These are phyloP conservation scores for Bombylius major DNA, from an alignment of 2,888 invertebrate genomes.

Conservation along the genomic window DNA sequence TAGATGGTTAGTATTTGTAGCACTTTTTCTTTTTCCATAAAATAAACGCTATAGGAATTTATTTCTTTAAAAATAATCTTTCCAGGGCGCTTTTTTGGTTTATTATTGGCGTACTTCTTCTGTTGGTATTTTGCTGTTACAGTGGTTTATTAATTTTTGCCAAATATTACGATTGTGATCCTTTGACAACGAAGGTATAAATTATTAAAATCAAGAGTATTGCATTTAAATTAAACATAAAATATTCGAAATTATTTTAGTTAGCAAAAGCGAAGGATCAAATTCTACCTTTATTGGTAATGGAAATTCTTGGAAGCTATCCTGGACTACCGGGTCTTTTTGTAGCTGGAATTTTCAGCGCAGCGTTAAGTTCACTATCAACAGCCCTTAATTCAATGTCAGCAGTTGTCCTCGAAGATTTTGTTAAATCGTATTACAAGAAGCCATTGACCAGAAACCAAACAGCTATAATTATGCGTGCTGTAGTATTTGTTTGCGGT, in stretches of 20 bases:
- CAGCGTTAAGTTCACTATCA: constrained; percentile 73
- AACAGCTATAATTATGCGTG: constrained; percentile 50
- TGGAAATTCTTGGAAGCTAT: constrained; percentile 65
- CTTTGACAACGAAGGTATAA: constrained; percentile 52
- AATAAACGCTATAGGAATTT: not conserved
- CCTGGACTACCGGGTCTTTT: constrained; percentile 79
- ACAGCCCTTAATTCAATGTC: constrained; percentile 67
- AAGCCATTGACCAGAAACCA: constrained; percentile 42
- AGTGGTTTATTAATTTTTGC: constrained; percentile 80
- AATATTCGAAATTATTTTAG: constrained; percentile 24
- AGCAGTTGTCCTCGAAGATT: constrained; percentile 60
- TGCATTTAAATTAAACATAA: not conserved
- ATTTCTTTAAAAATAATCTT: not conserved
- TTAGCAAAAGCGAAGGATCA: constrained; percentile 64
- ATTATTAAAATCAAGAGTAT: constrained; percentile 6
- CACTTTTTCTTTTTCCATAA: not conserved
- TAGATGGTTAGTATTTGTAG: constrained; percentile 36
- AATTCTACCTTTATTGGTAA: constrained; percentile 67
- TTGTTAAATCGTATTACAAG: constrained; percentile 45
- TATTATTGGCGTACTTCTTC: constrained; percentile 58
- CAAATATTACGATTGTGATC: constrained; percentile 73
- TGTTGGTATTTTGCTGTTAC: constrained; percentile 68
- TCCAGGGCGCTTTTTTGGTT: constrained; percentile 46
- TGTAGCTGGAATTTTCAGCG: constrained; percentile 83
- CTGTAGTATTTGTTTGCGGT: constrained; percentile 51